phyloP scores from a whole-genome alignment of 2,888 invertebrate species.

The Coelopa pilipes region DNA sequence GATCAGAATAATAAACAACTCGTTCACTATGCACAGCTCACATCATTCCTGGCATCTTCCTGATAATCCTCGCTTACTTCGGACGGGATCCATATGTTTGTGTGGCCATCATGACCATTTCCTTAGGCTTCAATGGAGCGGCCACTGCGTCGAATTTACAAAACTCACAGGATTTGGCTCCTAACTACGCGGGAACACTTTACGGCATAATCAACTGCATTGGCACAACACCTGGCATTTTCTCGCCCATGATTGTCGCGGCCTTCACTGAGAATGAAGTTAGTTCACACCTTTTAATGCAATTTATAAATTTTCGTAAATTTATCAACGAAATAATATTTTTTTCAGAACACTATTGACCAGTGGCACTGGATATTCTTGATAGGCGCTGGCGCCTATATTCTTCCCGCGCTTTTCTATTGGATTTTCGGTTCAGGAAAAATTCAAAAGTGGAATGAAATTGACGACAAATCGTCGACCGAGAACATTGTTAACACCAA shows the following conservation, averaged over 20 bases:
- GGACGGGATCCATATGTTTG: slow-evolving; percentile 74
- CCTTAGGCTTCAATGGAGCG: slow-evolving; percentile 75
- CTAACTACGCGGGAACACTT: slow-evolving; percentile 78
- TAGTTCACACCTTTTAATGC: slow-evolving; percentile 25
- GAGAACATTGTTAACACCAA: slow-evolving; percentile 60
- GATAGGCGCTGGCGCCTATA: slow-evolving; percentile 77
- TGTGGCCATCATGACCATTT: slow-evolving; percentile 74
- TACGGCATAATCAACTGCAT: slow-evolving; percentile 80
- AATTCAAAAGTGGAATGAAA: slow-evolving; percentile 77
- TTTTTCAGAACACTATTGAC: slow-evolving; percentile 75
- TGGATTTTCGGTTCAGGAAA: slow-evolving; percentile 77
- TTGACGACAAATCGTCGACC: slow-evolving; percentile 58
- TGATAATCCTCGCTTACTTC: slow-evolving; percentile 70
- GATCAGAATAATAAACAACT: not conserved
- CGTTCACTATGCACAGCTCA: slow-evolving; percentile 65
- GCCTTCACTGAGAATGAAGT: slow-evolving; percentile 58
- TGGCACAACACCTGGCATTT: slow-evolving; percentile 77
- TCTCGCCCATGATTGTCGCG: slow-evolving; percentile 77
- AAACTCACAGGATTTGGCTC: slow-evolving; percentile 77
- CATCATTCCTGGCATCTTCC: slow-evolving; percentile 71
- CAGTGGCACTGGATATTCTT: slow-evolving; percentile 81
- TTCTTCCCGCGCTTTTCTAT: slow-evolving; percentile 76
- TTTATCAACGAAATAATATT: not conserved
- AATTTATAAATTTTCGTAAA: slow-evolving; percentile 7
- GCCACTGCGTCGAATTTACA: slow-evolving; percentile 73